Conservation (phyloP, 2,797 vertebrate genomes). For the Lerista edwardsae region DNA sequence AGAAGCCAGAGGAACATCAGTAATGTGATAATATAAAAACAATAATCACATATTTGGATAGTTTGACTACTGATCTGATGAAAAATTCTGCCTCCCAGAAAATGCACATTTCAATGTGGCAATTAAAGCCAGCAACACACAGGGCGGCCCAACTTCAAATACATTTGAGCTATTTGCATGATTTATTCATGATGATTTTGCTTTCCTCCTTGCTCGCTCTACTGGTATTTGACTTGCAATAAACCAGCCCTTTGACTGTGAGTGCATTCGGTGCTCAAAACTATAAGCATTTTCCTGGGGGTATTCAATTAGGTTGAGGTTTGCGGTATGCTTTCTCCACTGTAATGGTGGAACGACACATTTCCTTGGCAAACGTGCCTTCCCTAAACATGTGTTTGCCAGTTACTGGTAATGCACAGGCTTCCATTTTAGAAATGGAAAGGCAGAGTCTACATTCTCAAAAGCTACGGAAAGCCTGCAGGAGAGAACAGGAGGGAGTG, state of each 20-base stretch:
- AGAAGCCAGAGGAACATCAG: not conserved
- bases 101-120: conserved; percentile 1
- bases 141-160: not conserved
- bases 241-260: conserved; percentile 8
- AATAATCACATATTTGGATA: not conserved
- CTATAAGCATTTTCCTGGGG: not conserved
- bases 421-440: not conserved
- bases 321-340: not conserved
- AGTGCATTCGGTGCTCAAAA: conserved; percentile 11
- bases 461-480: not conserved
- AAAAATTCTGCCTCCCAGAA: not conserved
- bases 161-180: conserved; percentile 17
- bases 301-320: conserved; percentile 11
- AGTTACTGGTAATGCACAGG: not conserved
- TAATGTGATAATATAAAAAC: not conserved
- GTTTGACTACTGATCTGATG: not conserved
- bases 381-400: not conserved
- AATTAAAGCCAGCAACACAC: not conserved
- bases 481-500: not conserved
- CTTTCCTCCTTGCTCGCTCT: conserved; percentile 8
- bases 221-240: conserved; percentile 2
- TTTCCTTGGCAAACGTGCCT: conserved; percentile 7
- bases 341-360: not conserved
- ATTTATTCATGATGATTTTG: conserved; percentile 34
- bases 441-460: not conserved